Evolutionary conservation across 2,113 vertebrate species (phyloP), one percentile per base, ranked within the genome.

Genomic region (Barbus barbus): DNA sequence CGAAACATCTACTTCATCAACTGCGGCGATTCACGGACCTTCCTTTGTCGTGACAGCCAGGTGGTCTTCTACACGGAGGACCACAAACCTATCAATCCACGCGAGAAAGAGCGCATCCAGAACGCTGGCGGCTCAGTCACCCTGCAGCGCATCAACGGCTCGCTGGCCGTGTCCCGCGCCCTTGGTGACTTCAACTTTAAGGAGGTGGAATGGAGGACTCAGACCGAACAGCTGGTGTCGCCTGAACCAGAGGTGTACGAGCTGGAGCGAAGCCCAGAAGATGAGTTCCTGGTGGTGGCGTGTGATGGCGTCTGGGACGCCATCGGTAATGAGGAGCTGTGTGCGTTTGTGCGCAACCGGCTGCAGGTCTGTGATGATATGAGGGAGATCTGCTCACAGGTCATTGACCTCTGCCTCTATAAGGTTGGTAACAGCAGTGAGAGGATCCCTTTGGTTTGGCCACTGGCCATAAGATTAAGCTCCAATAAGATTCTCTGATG

Each of bases 171-270:
- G 31, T 97, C 95, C 12, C 91, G 94, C 8, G 94, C 94, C 0
- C 91, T 96, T 65, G 95, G 96, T 0, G 95, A 96, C 92, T 97
- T 95, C 84, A 92, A 92, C 87, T 96, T 94, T 91, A 96, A 96
- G 91, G 92, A 93, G 58, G 92, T 89, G 41, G 88, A 88, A 0
- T 90, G 91, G 90, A 91, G 94, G 83, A 86, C 92, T 1, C 93
- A 94, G 56, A 95, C 95, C 0, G 94, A 94, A 89, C 95, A 96
- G 87, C 93, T 96, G 1, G 94, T 96, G 73, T 96, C 95, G 0
- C 94, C 95, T 0, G 95, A 96, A 89, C 95, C 95, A 0, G 95
- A 97, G 81, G 92, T 97, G 73, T 93, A 94, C 0, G 92, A 95
- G 46, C 48, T 96, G 90, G 88, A 90, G 82, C 93, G 94, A 76